Evolutionary conservation across 2,888 invertebrate genomes (phyloP), one percentile per base, ranked within the genome.

Genomic region (Troides helena): DNA sequence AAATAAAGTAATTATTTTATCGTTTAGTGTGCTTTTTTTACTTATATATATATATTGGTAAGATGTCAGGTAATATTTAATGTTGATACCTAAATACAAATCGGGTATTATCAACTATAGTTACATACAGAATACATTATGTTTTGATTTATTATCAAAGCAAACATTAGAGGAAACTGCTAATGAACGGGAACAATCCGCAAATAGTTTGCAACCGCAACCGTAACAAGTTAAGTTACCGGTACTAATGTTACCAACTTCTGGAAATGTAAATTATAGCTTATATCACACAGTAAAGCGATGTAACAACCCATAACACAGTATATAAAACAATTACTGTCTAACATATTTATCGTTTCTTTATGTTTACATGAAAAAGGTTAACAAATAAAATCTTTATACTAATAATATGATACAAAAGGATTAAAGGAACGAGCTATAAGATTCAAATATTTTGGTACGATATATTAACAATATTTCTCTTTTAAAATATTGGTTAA

Each of bases 151-250:
- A 72, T 74, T 67, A 73, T 72, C 73, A 74, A 72, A 72, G 70
- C 60, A 72, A 76, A 75, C 74, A 76, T 76, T 74, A 75, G 74
- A 74, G 68, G 65, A 67, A 67, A 72, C 74, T 74, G 74, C 75
- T 75, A 75, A 72, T 62, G 72, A 72, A 72, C 72, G 63, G 57
- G 70, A 72, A 69, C 71, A 65, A 61, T 70, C 79, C 75, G 73
- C 79, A 78, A 76, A 77, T 74, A 75, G 75, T 73, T 74, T 74
- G 70, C 68, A 73, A 72, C 75, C 74, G 71, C 73, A 63, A 62
- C 67, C 60, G 73, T 73, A 72, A 75, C 76, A 59, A 62, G 66
- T 65, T 69, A 69, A 65, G 65, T 67, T 67, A 56, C 43, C 58
- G 67, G 23, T 62, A 61, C 21, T 67, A 62, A 64, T 53, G 62